Evolutionary conservation across 2,113 vertebrate genomes (phyloP), one percentile per base, ranked within the genome.

Genomic region (Pteruthius melanotis): DNA sequence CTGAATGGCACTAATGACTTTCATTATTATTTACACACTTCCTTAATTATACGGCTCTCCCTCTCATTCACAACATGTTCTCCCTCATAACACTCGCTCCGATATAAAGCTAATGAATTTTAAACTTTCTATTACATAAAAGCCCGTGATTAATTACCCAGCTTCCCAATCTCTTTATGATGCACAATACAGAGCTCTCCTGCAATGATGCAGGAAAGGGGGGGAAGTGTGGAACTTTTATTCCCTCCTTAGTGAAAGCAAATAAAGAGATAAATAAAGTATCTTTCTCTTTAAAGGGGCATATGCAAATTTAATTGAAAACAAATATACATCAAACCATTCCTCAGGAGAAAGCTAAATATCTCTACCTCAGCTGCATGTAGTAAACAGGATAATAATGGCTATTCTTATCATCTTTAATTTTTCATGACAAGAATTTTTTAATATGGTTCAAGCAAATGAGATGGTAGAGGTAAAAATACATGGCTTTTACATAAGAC

Each of bases 1-100:
- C 94, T 86, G 60, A 98, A 98, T 98, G 97, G 96, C 96, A 98
- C 97, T 98, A 98, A 98, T 98, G 97, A 98, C 97, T 98, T 98
- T 96, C 97, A 98, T 98, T 97, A 98, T 98, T 98, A 98, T 98
- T 98, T 98, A 98, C 98, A 97, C 97, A 97, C 97, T 97, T 98
- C 91, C 97, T 97, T 98, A 98, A 98, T 98, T 98, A 98, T 97
- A 98, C 97, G 97, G 96, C 95, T 97, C 96, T 98, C 97, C 97
- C 97, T 93, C 86, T 93, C 95, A 95, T 97, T 95, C 96, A 88
- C 95, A 96, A 97, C 95, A 97, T 95, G 93, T 90, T 95, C 88
- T 80, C 95, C 86, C 88, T 94, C 95, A 50, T 96, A 95, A 89
- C 94, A 93, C 76, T 96, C 52, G 39, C 91, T 97, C 96, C 64